phyloP scores from a whole-genome alignment of 2,888 invertebrate genomes.

The Tetragnatha montana region DNA sequence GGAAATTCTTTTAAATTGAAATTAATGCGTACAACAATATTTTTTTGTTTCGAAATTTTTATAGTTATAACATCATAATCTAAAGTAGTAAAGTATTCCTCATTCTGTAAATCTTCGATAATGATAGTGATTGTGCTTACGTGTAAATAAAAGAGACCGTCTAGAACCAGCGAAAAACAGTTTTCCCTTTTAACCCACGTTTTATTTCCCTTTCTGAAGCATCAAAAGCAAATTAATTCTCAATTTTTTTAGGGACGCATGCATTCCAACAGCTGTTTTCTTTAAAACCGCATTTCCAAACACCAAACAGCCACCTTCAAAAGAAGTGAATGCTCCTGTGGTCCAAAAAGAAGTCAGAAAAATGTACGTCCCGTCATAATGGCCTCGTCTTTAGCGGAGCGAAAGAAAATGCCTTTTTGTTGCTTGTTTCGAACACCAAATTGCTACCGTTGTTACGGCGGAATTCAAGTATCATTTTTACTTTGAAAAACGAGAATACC shows the following conservation, averaged over 20 bases:
- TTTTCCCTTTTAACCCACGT: too few species aligned
- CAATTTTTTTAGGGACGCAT: background rate
- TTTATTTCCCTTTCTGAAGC: background rate
- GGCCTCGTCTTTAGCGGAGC: background rate
- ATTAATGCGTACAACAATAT: too few species aligned
- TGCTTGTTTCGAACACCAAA: conserved; percentile 3
- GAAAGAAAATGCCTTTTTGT: background rate
- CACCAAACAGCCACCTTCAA: background rate
- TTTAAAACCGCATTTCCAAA: conserved; percentile 11
- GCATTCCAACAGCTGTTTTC: background rate
- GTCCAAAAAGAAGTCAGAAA: background rate
- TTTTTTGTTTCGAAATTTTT: too few species aligned
- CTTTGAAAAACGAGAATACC: too few species aligned
- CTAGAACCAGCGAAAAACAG: too few species aligned
- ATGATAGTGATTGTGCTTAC: too few species aligned
- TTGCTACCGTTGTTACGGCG: background rate
- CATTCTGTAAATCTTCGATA: too few species aligned
- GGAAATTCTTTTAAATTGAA: too few species aligned
- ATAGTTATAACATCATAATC: too few species aligned
- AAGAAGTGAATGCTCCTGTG: background rate
- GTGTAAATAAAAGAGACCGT: too few species aligned
- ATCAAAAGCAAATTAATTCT: background rate
- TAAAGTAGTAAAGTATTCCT: too few species aligned
- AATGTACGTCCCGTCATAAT: background rate
- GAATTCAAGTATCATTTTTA: too few species aligned